phyloP scores from a whole-genome alignment of 2,797 vertebrate species.

The Crax fasciolata region DNA sequence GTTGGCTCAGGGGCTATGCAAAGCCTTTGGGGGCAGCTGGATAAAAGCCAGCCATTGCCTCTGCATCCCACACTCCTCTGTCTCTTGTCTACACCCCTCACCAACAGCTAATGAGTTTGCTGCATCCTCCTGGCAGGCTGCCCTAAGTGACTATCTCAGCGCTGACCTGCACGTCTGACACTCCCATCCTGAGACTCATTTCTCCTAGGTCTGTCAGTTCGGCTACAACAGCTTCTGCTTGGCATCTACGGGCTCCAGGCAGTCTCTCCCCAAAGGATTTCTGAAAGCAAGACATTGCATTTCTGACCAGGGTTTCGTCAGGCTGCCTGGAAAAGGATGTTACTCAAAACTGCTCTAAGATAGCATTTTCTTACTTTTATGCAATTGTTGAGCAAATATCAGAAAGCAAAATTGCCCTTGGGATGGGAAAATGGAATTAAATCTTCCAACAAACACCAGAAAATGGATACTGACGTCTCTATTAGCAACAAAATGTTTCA shows the following conservation, averaged over 20 bases:
- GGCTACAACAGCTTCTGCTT: conserved; percentile 12
- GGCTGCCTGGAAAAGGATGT: conserved; percentile 30
- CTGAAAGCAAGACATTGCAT: background rate
- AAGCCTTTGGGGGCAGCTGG: background rate
- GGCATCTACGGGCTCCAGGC: conserved; percentile 36
- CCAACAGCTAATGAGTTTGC: background rate
- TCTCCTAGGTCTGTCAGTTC: conserved; percentile 23
- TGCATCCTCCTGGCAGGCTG: background rate
- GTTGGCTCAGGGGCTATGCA: background rate
- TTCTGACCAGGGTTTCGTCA: conserved; percentile 8
- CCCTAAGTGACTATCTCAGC: background rate
- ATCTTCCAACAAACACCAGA: conserved; percentile 45
- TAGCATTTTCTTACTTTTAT: background rate
- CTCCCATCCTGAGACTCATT: background rate
- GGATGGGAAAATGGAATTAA: conserved; percentile 58
- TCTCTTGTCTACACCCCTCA: background rate
- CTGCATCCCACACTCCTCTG: background rate
- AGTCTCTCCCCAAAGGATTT: conserved; percentile 41
- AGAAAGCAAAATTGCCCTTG: conserved; percentile 47
- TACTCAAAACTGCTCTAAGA: background rate
- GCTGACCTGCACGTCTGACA: conserved; percentile 25
- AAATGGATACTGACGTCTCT: conserved; percentile 61
- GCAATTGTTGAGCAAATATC: conserved; percentile 61
- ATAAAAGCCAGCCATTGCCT: background rate
- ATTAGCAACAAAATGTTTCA: conserved; percentile 58